Evolutionary conservation across 2,797 vertebrate species (phyloP), one percentile per base, ranked within the genome.

Genomic region (Parauchenoglanis ngamensis): DNA sequence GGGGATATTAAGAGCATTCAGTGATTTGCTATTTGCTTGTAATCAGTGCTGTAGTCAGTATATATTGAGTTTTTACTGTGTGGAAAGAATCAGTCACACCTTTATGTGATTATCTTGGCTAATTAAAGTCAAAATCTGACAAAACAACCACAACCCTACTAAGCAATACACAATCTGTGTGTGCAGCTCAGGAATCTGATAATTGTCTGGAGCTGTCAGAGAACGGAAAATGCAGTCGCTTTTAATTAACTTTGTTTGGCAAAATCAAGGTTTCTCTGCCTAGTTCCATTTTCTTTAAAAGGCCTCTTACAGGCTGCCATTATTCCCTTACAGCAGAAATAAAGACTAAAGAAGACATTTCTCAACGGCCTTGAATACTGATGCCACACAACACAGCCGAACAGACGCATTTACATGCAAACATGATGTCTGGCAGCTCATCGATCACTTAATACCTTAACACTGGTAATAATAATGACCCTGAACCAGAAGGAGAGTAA

Each of bases 381-480:
- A 56, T 12, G 49, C 25, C 67, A 80, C 35, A 79, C 40, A 46
- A n/a, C 44, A 82, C 23, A 76, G 35, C 78, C 70, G 8, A 63
- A 61, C 31, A 80, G 57, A 72, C 17, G 72, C 81, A 57, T 46
- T 59, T 80, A 35, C 80, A 19, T 72, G 75, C 61, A 59, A 82
- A 85, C 49, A 80, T 56, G 72, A 15, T 12, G 85, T 57, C 63
- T 86, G 88, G 90, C 89, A 90, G 81, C 35, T 63, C 87, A 88
- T 90, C 21, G 87, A 91, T 90, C 89, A 87, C 89, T 89, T 92
- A 90, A 88, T 86, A 92, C 86, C 87, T 90, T 89, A 90, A 94
- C 54, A 77, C 90, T 75, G 86, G 75, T 91, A 89, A 89, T 90
- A 88, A 90, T 90, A 94, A 93, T 87, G 89, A 94, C 89, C 52